Evolutionary conservation across 2,888 invertebrate species (phyloP).

Genomic region (Acronicta leporina): DNA sequence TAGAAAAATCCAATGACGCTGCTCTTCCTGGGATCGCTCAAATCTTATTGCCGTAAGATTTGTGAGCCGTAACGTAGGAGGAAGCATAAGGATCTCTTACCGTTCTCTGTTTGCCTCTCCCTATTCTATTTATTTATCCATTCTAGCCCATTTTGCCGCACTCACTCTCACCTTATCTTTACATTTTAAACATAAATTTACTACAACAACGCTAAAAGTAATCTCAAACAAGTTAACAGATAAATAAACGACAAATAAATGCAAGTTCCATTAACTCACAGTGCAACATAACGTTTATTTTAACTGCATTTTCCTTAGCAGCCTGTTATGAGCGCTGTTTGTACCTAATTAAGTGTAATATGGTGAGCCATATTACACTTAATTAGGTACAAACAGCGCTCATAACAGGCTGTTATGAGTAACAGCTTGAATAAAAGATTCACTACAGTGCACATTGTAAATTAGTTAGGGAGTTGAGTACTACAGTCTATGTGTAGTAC

Average conservation of each 20-base stretch:
- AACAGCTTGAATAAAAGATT: conserved; percentile 22
- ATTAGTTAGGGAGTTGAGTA: conserved; percentile 3
- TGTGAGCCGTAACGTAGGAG: too few relatives aligned
- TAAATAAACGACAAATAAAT: background rate
- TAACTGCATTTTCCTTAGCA: conserved; percentile 5
- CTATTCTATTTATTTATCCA: too few relatives aligned
- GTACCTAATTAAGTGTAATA: conserved; percentile 3
- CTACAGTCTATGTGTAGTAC: conserved; percentile 37
- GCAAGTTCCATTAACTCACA: conserved; percentile 6
- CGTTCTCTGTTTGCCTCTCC: too few relatives aligned
- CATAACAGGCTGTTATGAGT: conserved; percentile 19
- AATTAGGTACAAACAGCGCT: conserved; percentile 7
- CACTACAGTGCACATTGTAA: conserved; percentile 1
- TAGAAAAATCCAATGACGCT: too few relatives aligned
- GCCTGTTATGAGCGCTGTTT: conserved; percentile 12
- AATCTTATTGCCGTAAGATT: too few relatives aligned
- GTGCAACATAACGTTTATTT: conserved; percentile 9
- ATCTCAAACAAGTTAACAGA: conserved; percentile 2
- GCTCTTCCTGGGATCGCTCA: too few relatives aligned
- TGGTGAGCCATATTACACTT: background rate
- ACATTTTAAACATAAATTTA: background rate
- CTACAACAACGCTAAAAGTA: background rate
- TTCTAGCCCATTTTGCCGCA: too few relatives aligned
- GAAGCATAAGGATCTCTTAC: too few relatives aligned
- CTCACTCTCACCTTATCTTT: background rate